A percentile compares a stretch with the other conserved stretches of the same genome.
phyloP scores from a whole-genome alignment of 1,140 invertebrate species.

The Homalodisca vitripennis region DNA sequence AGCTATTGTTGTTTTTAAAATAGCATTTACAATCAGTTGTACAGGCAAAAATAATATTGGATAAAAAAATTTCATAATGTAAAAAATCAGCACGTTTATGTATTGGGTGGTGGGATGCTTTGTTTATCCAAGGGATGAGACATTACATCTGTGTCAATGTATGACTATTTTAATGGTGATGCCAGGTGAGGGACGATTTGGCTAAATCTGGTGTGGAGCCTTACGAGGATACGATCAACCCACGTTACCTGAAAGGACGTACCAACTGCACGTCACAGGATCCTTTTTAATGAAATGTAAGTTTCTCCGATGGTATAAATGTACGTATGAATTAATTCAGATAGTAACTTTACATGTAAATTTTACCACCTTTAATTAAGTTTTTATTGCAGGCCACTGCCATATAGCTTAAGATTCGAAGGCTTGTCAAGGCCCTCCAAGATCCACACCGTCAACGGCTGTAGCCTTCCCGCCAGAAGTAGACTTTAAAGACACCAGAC shows the following conservation, averaged over 20 bases:
- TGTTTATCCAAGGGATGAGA: too few relatives aligned
- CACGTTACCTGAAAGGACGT: conserved; percentile 40
- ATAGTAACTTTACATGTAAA: neutral
- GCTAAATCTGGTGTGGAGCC: conserved; percentile 51
- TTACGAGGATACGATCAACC: conserved; percentile 48
- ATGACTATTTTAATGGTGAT: too few relatives aligned
- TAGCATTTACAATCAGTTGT: too few relatives aligned
- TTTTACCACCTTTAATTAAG: neutral
- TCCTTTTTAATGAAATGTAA: conserved; percentile 34
- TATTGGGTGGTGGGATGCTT: too few relatives aligned
- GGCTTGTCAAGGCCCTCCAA: too few relatives aligned
- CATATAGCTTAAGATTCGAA: neutral
- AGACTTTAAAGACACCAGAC: neutral
- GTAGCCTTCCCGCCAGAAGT: too few relatives aligned
- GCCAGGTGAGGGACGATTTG: conserved; percentile 52
- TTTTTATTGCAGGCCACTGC: neutral
- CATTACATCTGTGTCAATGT: too few relatives aligned
- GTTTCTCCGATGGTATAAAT: neutral
- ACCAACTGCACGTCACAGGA: conserved; percentile 42
- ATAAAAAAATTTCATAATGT: too few relatives aligned
- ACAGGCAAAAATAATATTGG: too few relatives aligned
- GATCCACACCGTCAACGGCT: too few relatives aligned
- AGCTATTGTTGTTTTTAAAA: too few relatives aligned
- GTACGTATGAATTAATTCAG: neutral
- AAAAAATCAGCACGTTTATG: too few relatives aligned